Evolutionary conservation across 2,113 vertebrate species (phyloP).

Genomic region (Casuarius casuarius): DNA sequence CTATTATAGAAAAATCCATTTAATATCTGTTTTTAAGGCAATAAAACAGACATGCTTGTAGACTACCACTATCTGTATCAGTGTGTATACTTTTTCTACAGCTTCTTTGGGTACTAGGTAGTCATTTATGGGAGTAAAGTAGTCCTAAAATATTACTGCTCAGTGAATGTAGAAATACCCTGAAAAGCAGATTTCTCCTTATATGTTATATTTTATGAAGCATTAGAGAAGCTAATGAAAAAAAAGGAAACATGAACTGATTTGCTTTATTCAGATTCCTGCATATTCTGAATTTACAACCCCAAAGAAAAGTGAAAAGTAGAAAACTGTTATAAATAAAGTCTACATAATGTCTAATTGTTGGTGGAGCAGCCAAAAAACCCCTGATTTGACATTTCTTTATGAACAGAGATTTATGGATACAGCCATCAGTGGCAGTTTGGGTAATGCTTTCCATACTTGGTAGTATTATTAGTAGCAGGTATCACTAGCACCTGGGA

Average conservation of each 20-base stretch:
- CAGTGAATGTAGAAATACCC: background rate
- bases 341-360: background rate
- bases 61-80: background rate
- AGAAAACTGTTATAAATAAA: background rate
- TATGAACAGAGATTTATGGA: background rate
- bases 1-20: background rate
- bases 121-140: background rate
- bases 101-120: background rate
- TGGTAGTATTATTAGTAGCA: background rate
- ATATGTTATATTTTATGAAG: background rate
- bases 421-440: background rate
- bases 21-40: background rate
- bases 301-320: background rate
- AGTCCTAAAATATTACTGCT: slow-evolving; percentile 31
- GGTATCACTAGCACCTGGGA: background rate
- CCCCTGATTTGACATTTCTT: background rate
- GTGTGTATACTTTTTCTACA: background rate
- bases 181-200: background rate
- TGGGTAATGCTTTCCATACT: background rate
- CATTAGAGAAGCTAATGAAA: background rate
- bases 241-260: background rate
- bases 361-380: background rate
- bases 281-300: background rate
- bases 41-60: background rate
- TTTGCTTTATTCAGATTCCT: background rate